Percentiles rank a stretch among this genome's conserved stretches.
Conservation (phyloP, 2,888 invertebrate species). For the Busseola fusca region DNA sequence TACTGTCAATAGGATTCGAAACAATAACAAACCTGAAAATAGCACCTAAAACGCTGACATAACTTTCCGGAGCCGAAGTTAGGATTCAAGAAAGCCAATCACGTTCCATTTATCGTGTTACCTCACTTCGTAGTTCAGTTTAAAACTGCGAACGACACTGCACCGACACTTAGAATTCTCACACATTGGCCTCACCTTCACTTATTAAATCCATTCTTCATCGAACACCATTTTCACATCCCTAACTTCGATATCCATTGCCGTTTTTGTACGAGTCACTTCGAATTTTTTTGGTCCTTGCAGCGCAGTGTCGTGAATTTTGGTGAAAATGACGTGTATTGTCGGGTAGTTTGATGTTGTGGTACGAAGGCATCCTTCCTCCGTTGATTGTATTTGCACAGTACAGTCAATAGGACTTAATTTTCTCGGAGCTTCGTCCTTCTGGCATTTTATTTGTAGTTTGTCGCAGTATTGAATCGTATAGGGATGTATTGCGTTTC, state of each 20-base stretch:
- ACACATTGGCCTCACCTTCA: conserved; percentile 70
- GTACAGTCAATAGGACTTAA: conserved; percentile 78
- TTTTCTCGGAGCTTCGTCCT: conserved; percentile 72
- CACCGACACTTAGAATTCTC: conserved; percentile 73
- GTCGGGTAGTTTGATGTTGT: background rate
- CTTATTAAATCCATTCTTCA: conserved; percentile 67
- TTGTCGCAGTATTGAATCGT: conserved; percentile 64
- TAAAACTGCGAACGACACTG: conserved; percentile 66
- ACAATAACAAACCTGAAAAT: conserved; percentile 9
- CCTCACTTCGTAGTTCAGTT: conserved; percentile 54
- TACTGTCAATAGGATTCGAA: background rate
- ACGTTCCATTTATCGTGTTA: conserved; percentile 63
- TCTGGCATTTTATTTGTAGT: conserved; percentile 69
- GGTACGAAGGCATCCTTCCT: conserved; percentile 68
- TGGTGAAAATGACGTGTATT: background rate
- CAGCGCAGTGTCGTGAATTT: conserved; percentile 21
- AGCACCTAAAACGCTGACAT: conserved; percentile 24
- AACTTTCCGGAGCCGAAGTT: conserved; percentile 40
- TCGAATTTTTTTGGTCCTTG: fast-evolving
- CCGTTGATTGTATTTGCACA: conserved; percentile 74
- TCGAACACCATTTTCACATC: conserved; percentile 1
- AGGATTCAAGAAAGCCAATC: conserved; percentile 63
- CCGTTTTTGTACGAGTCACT: background rate
- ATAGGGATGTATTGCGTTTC: conserved; percentile 52
- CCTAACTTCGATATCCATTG: conserved; percentile 36